Evolutionary conservation across 1,140 invertebrate species (phyloP), one percentile per base, ranked within the genome.

Genomic region (Cherax destructor): DNA sequence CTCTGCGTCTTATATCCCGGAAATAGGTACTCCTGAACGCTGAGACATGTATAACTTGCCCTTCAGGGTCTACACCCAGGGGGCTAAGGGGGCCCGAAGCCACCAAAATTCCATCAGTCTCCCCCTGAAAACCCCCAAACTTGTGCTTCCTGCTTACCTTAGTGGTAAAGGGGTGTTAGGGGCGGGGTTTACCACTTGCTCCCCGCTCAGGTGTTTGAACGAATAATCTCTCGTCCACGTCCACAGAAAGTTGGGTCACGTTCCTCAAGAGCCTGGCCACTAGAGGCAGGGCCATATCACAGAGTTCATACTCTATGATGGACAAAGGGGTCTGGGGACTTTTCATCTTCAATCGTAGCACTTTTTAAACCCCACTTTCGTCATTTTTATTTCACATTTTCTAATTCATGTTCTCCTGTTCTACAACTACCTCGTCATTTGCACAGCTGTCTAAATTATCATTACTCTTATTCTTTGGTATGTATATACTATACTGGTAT

Each of bases 101-200:
- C n/a, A n/a, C n/a, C n/a, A n/a, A n/a, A n/a, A n/a, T n/a, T n/a
- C n/a, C n/a, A n/a, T n/a, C n/a, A n/a, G n/a, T n/a, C n/a, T n/a
- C n/a, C n/a, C n/a, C n/a, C n/a, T n/a, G n/a, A n/a, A n/a, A n/a
- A n/a, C n/a, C n/a, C n/a, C n/a, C 2, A 41, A 41, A 2, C 30
- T 41, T 41, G 0, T 41, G 30, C 30, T 41, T 41, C 30, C 16
- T 41, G n/a, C 80, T 80, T 88, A 93, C 92, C 88, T 99, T 99
- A 0, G 98, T 98, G 3, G 97, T 98, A 94, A 98, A 99, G 81
- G 96, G 96, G 97, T 97, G 92, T 97, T 96, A 89, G 96, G 96
- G 94, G 97, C 98, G 93, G 97, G 95, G 94, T 97, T 97, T 81
- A 97, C 96, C 74, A 97, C 95, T 93, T 97, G 97, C 21, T 96